Conservation (phyloP, 2,113 vertebrate genomes). For the Anseranas semipalmata region DNA sequence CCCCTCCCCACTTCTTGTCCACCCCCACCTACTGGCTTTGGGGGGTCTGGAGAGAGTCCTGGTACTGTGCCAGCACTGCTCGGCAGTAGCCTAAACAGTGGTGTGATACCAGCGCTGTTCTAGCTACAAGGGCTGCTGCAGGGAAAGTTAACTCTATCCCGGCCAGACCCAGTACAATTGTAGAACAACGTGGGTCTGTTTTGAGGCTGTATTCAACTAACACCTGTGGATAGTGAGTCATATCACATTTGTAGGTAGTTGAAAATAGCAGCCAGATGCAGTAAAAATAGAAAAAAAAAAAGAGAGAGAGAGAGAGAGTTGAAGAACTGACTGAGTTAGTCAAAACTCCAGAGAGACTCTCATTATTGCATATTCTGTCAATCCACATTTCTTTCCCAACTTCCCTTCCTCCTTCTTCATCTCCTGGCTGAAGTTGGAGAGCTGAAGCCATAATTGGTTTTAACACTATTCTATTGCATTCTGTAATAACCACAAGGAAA, state of each 20-base stretch:
- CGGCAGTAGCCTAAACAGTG: no score
- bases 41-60: no score
- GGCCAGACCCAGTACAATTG: no score
- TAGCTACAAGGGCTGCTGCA: no score
- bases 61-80: no score
- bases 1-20: no score
- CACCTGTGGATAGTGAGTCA: not conserved
- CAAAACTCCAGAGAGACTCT: not conserved
- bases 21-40: no score
- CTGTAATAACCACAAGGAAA: not conserved
- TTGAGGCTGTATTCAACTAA: not conserved
- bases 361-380: not conserved
- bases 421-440: not conserved
- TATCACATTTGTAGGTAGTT: not conserved
- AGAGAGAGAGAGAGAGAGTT: rapidly evolving
- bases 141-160: no score
- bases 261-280: not conserved
- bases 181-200: not conserved
- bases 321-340: not conserved
- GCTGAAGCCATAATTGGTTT: not conserved
- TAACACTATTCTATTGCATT: not conserved
- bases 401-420: not conserved
- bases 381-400: not conserved
- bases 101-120: no score
- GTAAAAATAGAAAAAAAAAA: not conserved